These are phyloP conservation scores for Fragum whitleyi DNA, from an alignment of 2,888 invertebrate genomes.

Conservation along the genomic window DNA sequence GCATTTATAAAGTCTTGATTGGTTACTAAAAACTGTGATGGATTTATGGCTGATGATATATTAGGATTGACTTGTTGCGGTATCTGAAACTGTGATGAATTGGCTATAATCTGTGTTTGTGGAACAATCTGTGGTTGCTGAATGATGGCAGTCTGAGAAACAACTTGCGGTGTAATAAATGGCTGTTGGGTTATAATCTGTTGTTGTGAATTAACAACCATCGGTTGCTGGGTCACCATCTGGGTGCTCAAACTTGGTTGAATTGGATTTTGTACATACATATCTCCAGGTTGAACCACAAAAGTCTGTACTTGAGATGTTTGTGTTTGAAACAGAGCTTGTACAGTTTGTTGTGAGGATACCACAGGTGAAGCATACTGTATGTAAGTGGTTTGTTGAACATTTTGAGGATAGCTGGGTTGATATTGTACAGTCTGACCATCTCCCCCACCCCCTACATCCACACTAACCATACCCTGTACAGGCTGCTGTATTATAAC, in stretches of 20 bases:
- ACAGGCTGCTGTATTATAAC: conserved; percentile 61
- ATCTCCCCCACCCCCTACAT: conserved; percentile 41
- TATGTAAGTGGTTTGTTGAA: conserved; percentile 58
- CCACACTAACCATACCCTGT: conserved; percentile 53
- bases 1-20: conserved; percentile 2
- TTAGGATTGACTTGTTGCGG: conserved; percentile 40
- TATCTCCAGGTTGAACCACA: conserved; percentile 56
- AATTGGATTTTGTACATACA: conserved; percentile 50
- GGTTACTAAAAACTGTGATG: not conserved
- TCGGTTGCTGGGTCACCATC: conserved; percentile 41
- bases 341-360: conserved; percentile 40
- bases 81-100: conserved; percentile 53
- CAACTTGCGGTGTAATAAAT: conserved; percentile 39
- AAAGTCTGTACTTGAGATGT: conserved; percentile 60
- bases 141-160: conserved; percentile 49
- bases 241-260: conserved; percentile 56
- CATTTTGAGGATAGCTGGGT: conserved; percentile 47
- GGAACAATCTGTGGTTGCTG: conserved; percentile 44
- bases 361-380: conserved; percentile 52
- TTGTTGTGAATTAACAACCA: conserved; percentile 54
- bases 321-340: conserved; percentile 47
- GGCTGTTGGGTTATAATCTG: conserved; percentile 52
- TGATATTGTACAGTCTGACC: conserved; percentile 60
- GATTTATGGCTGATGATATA: conserved; percentile 8
- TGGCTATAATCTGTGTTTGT: conserved; percentile 51